Evolutionary conservation across 2,888 invertebrate genomes (phyloP).

Genomic region (Drosophila kuntzei): DNA sequence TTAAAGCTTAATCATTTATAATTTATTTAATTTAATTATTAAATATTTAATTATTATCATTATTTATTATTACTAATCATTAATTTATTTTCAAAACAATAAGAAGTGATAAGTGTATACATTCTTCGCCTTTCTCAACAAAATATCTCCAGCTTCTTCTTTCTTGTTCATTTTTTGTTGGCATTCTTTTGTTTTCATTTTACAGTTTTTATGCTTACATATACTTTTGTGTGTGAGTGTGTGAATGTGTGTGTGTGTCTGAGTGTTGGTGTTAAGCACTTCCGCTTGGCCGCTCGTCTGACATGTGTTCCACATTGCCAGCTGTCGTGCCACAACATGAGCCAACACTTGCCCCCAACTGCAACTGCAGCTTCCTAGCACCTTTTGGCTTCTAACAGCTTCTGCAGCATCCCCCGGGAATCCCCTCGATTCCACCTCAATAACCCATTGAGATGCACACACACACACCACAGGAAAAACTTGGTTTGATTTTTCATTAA

Average conservation of each 20-base stretch:
- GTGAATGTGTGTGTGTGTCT: conserved; percentile 19
- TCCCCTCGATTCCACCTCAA: background rate
- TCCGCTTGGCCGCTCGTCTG: conserved; percentile 72
- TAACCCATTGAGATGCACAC: background rate
- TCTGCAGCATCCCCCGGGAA: conserved; percentile 3
- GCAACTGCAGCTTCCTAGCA: conserved; percentile 51
- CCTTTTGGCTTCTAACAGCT: conserved; percentile 64
- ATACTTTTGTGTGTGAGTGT: conserved; percentile 11
- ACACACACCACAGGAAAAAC: conserved; percentile 9
- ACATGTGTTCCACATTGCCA: conserved; percentile 67
- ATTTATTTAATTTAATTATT: too few species aligned
- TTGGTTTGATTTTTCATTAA: conserved; percentile 69
- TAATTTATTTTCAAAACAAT: too few species aligned
- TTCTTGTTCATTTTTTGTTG: conserved; percentile 14
- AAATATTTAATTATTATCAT: too few species aligned
- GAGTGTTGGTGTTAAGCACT: conserved; percentile 73
- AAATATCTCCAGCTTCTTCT: background rate
- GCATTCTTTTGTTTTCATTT: conserved; percentile 45
- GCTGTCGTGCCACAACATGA: conserved; percentile 40
- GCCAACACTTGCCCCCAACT: conserved; percentile 21
- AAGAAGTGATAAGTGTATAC: background rate
- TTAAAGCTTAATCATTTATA: too few species aligned
- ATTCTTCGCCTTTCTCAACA: background rate
- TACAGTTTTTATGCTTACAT: conserved; percentile 34
- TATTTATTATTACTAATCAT: too few species aligned